phyloP scores from a whole-genome alignment of 2,888 invertebrate species.

The Drosophila stalkeri region DNA sequence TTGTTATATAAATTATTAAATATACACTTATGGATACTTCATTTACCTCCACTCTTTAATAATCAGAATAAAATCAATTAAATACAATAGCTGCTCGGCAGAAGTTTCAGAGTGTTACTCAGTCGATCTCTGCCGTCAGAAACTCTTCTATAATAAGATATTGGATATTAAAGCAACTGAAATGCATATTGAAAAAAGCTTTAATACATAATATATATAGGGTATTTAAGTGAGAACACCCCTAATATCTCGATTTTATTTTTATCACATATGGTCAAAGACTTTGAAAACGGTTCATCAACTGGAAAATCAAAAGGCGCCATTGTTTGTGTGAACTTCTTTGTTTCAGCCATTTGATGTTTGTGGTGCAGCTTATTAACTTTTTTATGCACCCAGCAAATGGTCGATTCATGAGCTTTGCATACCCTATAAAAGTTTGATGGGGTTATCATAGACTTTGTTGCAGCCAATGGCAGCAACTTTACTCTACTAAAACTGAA shows the following conservation, averaged over 20 bases:
- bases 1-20: background rate
- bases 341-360: constrained; percentile 60
- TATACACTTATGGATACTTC: background rate
- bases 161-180: background rate
- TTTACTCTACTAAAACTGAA: constrained; percentile 22
- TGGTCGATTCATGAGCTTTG: constrained; percentile 43
- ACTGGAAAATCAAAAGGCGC: constrained; percentile 76
- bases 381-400: constrained; percentile 67
- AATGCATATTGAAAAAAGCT: background rate
- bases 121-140: background rate
- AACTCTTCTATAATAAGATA: background rate
- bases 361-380: constrained; percentile 61
- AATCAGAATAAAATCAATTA: background rate
- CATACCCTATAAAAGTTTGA: constrained; percentile 55
- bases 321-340: constrained; percentile 54
- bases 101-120: background rate
- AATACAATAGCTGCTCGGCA: background rate
- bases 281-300: constrained; percentile 72
- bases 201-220: background rate
- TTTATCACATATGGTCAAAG: constrained; percentile 79
- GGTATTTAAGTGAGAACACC: constrained; percentile 6
- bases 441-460: constrained; percentile 66
- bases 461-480: constrained; percentile 31
- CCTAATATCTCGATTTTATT: background rate
- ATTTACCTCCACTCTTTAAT: background rate